Conservation (phyloP, 2,888 invertebrate genomes). For the Xestobium rufovillosum region DNA sequence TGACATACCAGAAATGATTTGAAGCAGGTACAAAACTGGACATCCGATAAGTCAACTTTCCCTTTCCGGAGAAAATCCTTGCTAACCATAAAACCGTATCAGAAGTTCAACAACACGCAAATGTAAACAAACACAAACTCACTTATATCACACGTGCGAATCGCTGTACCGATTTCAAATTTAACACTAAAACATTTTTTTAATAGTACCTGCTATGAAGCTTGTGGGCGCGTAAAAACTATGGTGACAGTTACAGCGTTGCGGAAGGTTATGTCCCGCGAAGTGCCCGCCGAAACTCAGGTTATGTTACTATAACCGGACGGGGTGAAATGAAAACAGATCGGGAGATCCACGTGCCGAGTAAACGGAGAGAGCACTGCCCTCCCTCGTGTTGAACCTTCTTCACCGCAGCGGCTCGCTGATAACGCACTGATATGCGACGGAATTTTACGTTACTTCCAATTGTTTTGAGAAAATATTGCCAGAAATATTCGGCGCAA, state of each 20-base stretch:
- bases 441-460: neutral
- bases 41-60: no score
- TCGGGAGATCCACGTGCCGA: slow-evolving; percentile 1
- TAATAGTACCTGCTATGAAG: no score
- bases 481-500: no score
- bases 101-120: slow-evolving; percentile 3
- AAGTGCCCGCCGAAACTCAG: neutral
- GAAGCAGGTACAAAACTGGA: no score
- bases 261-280: neutral
- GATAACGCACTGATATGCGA: neutral
- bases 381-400: neutral
- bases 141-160: no score
- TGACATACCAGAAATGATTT: no score
- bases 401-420: neutral
- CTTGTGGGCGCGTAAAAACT: neutral
- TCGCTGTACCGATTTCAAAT: no score
- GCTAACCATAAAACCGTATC: slow-evolving; percentile 1
- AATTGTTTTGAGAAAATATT: no score
- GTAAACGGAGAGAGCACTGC: neutral
- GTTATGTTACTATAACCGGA: slow-evolving; percentile 1
- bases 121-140: neutral
- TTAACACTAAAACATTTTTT: no score
- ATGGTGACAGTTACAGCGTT: neutral
- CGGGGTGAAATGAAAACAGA: neutral
- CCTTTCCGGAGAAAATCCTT: no score